phyloP scores from a whole-genome alignment of 2,888 invertebrate species.

The Andrena minutula region DNA sequence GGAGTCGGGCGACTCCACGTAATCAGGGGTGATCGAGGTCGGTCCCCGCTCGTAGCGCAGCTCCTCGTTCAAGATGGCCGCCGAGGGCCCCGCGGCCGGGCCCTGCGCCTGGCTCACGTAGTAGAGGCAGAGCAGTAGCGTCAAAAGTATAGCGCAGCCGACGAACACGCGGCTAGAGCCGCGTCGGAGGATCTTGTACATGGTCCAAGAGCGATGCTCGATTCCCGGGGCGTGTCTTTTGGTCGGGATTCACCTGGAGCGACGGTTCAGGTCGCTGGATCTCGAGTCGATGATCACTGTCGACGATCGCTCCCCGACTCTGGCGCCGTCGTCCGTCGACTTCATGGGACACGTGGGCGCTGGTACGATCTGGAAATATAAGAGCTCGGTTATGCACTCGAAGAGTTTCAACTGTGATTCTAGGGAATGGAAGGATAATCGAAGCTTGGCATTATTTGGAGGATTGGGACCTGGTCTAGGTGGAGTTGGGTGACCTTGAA shows the following conservation, averaged over 20 bases:
- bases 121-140: constrained; percentile 83
- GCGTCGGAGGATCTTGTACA: constrained; percentile 84
- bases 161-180: constrained; percentile 84
- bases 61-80: constrained; percentile 72
- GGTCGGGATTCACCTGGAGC: constrained; percentile 61
- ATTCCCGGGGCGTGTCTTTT: background rate
- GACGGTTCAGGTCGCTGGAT: constrained; percentile 20
- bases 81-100: constrained; percentile 70
- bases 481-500: too few relatives aligned
- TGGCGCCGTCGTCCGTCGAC: constrained; percentile 57
- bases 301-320: constrained; percentile 54
- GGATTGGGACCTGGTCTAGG: too few relatives aligned
- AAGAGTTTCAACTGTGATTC: too few relatives aligned
- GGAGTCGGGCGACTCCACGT: constrained; percentile 77
- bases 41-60: constrained; percentile 71
- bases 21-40: constrained; percentile 77
- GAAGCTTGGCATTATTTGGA: too few relatives aligned
- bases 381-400: background rate
- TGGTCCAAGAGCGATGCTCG: constrained; percentile 62
- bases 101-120: constrained; percentile 83
- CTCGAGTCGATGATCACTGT: constrained; percentile 37
- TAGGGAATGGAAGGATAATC: too few relatives aligned
- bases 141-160: constrained; percentile 80
- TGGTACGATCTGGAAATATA: constrained; percentile 27
- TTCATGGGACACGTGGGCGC: constrained; percentile 65